phyloP scores from a whole-genome alignment of 2,113 vertebrate genomes.

The Vimba vimba region DNA sequence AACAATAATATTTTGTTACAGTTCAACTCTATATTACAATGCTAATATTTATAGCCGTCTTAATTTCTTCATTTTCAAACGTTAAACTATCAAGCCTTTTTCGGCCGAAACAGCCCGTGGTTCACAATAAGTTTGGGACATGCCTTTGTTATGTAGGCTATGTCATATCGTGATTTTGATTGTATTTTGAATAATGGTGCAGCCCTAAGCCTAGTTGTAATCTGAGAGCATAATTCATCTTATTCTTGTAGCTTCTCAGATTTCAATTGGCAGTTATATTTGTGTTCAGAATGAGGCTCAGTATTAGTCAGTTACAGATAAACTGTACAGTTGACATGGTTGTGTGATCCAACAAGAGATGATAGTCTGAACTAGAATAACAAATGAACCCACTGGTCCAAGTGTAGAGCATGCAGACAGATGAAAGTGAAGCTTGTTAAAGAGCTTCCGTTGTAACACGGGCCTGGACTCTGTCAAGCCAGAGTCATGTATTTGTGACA shows the following conservation, averaged over 20 bases:
- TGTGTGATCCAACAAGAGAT: neutral
- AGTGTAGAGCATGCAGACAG: neutral
- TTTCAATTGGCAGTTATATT: neutral
- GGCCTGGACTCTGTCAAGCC: neutral
- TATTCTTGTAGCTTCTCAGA: neutral
- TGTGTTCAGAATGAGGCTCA: neutral
- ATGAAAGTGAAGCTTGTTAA: neutral
- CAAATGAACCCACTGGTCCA: neutral
- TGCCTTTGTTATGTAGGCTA: no score
- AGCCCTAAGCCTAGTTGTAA: neutral
- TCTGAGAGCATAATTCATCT: neutral
- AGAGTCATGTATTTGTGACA: neutral
- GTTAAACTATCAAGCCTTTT: no score
- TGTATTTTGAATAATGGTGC: neutral
- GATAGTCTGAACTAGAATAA: neutral
- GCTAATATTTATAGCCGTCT: no score
- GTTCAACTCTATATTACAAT: no score
- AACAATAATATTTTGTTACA: no score
- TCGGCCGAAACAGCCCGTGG: no score
- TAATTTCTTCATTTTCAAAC: no score
- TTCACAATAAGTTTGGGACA: neutral
- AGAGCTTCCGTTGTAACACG: constrained; percentile 1
- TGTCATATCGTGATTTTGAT: neutral
- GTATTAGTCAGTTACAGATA: neutral
- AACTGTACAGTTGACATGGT: neutral